phyloP scores from a whole-genome alignment of 2,888 invertebrate species.

The Himalopsyche anomala region DNA sequence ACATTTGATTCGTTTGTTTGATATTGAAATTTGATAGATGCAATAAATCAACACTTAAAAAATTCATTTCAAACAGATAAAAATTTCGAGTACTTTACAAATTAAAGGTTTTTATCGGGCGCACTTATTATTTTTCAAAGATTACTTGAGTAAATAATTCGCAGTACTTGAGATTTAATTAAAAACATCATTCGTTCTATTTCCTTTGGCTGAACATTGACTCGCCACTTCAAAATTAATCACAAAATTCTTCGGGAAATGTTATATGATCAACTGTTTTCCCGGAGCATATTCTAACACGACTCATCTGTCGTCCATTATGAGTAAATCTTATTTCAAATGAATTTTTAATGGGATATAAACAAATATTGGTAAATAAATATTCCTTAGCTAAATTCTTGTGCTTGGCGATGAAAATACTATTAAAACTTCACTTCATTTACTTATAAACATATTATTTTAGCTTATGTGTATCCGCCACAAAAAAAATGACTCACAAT shows the following conservation, averaged over 20 bases:
- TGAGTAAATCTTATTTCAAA: neutral
- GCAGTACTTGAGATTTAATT: conserved; percentile 64
- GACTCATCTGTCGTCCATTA: neutral
- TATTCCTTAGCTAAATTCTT: no score
- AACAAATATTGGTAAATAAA: neutral
- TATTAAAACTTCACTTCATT: no score
- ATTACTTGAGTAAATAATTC: conserved; percentile 64
- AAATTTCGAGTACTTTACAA: neutral
- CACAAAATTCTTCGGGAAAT: conserved; percentile 63
- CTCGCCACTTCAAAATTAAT: conserved; percentile 64
- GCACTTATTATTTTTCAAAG: conserved; percentile 64
- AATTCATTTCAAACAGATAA: neutral
- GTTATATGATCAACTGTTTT: conserved; percentile 62
- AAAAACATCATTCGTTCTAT: conserved; percentile 63
- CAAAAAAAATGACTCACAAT: no score
- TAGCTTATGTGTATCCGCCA: no score
- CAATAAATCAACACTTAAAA: no score
- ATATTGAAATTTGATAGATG: no score
- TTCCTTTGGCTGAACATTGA: conserved; percentile 53
- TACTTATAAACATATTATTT: no score
- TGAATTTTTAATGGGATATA: neutral
- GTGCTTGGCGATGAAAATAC: no score
- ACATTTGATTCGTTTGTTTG: no score
- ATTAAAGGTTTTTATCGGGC: conserved; percentile 58
- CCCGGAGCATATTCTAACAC: neutral